Conservation (phyloP, 2,797 vertebrate species). For the Sebastiscus tertius region DNA sequence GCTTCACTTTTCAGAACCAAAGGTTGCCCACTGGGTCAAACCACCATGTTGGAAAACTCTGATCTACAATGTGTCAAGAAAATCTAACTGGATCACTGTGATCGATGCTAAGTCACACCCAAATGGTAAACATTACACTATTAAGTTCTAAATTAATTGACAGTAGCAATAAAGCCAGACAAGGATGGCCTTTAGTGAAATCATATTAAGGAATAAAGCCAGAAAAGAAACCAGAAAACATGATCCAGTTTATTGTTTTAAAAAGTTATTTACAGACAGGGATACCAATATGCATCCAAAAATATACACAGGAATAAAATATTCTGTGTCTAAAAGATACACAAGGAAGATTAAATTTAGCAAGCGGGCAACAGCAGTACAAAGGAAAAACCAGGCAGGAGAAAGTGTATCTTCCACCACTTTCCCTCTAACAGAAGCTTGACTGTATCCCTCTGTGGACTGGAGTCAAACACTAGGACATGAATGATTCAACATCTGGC, state of each 20-base stretch:
- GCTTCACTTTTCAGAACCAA: background rate
- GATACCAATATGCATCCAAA: background rate
- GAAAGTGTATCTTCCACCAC: constrained; percentile 3
- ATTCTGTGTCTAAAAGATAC: background rate
- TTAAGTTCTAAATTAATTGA: background rate
- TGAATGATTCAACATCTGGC: constrained; percentile 72
- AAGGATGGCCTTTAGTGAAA: background rate
- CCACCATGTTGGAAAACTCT: background rate
- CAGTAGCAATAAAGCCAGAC: background rate
- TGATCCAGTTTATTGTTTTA: background rate
- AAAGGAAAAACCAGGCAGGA: background rate
- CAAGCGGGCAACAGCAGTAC: background rate
- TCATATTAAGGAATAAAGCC: background rate
- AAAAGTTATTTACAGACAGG: background rate
- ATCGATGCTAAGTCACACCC: background rate
- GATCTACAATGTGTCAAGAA: background rate
- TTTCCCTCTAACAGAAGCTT: constrained; percentile 19
- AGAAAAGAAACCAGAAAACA: background rate
- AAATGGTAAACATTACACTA: background rate
- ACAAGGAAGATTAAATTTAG: constrained; percentile 26
- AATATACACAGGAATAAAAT: background rate
- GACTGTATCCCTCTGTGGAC: constrained; percentile 36
- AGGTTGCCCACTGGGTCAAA: background rate
- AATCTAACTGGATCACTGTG: background rate
- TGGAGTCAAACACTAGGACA: constrained; percentile 60